Evolutionary conservation across 1,140 invertebrate genomes (phyloP).

Genomic region (Danaus plexippus): DNA sequence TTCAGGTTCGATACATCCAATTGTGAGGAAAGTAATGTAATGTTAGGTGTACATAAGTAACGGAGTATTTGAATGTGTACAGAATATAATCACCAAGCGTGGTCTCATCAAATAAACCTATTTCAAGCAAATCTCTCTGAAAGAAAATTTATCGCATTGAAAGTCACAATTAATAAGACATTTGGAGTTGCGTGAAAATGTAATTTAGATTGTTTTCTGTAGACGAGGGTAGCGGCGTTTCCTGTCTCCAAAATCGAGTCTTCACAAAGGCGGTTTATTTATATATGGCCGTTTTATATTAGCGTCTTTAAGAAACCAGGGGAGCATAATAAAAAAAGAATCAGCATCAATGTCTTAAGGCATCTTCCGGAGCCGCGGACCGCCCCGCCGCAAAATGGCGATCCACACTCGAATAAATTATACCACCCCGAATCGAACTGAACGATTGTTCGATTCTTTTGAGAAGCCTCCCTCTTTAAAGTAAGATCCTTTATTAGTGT

Average conservation of each 20-base stretch:
- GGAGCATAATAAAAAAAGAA: conserved; percentile 69
- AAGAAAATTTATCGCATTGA: conserved; percentile 71
- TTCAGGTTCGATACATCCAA: conserved; percentile 5
- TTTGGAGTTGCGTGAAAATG: conserved; percentile 72
- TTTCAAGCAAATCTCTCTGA: conserved; percentile 53
- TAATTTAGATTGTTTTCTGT: conserved; percentile 70
- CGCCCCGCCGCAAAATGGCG: conserved; percentile 67
- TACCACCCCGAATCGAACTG: conserved; percentile 58
- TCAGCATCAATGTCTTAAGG: conserved; percentile 70
- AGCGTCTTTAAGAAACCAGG: conserved; percentile 67
- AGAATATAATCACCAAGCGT: neutral
- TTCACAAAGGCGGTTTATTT: conserved; percentile 66
- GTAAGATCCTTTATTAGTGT: conserved; percentile 68
- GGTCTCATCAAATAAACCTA: conserved; percentile 52
- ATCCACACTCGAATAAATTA: conserved; percentile 71
- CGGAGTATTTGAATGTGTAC: neutral
- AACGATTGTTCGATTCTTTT: conserved; percentile 69
- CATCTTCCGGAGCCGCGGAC: conserved; percentile 57
- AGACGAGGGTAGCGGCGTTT: conserved; percentile 50
- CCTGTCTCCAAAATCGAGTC: conserved; percentile 52
- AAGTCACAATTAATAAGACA: conserved; percentile 72
- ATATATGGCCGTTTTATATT: conserved; percentile 69
- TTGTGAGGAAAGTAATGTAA: neutral
- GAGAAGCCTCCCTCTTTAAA: conserved; percentile 60
- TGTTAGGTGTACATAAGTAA: conserved; percentile 2